Conservation (phyloP, 1,140 invertebrate species). For the Drosophila pallidifrons region DNA sequence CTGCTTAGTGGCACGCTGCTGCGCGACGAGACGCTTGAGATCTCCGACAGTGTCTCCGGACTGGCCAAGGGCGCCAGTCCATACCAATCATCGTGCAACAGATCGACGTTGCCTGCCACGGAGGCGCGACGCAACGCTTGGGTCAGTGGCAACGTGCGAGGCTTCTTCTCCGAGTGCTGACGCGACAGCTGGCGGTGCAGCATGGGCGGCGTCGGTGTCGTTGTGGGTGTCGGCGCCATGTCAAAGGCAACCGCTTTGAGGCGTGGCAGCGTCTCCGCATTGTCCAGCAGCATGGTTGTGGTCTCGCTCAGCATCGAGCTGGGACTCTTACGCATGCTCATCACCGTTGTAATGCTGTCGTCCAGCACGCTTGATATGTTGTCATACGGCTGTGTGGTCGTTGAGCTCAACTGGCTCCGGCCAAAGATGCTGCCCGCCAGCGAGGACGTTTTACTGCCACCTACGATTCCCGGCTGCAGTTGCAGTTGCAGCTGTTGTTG, state of each 20-base stretch:
- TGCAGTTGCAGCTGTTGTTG: slow-evolving; percentile 7
- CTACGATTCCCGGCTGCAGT: background rate
- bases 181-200: slow-evolving; percentile 45
- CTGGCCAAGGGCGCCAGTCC: slow-evolving; percentile 92
- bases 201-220: slow-evolving; percentile 5
- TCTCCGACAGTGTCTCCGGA: slow-evolving; percentile 93
- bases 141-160: slow-evolving; percentile 55
- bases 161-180: slow-evolving; percentile 70
- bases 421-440: slow-evolving; percentile 84
- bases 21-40: slow-evolving; percentile 88
- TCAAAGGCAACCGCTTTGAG: slow-evolving; percentile 77
- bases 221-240: slow-evolving; percentile 55
- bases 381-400: slow-evolving; percentile 71
- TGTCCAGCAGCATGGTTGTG: slow-evolving; percentile 62
- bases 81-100: slow-evolving; percentile 88
- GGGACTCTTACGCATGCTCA: slow-evolving; percentile 69
- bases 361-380: slow-evolving; percentile 78
- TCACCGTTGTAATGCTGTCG: slow-evolving; percentile 73
- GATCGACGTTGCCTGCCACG: slow-evolving; percentile 83
- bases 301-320: slow-evolving; percentile 70
- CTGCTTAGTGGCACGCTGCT: slow-evolving; percentile 85
- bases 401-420: slow-evolving; percentile 74
- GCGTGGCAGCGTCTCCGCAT: slow-evolving; percentile 43
- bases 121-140: slow-evolving; percentile 75
- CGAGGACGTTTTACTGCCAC: slow-evolving; percentile 84